These are phyloP conservation scores for Dolichotis patagonum DNA, from an alignment of 2,113 vertebrate genomes.

Conservation along the genomic window DNA sequence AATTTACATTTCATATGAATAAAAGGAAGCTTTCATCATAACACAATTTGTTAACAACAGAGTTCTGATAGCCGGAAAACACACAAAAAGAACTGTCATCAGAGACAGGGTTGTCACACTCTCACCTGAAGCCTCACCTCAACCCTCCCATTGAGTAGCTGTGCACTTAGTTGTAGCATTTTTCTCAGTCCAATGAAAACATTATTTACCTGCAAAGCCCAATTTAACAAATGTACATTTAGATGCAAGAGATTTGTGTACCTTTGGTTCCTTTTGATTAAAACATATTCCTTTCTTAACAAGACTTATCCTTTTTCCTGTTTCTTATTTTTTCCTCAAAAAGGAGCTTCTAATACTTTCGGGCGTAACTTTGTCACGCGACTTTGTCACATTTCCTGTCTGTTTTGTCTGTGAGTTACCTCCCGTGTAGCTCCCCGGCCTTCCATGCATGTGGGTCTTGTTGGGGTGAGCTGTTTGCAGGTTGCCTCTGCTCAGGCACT, in stretches of 20 bases:
- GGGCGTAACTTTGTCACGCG: not conserved
- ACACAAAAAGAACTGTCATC: not conserved
- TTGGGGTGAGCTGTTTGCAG: fast-evolving
- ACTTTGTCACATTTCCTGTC: not conserved
- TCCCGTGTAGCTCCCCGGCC: not conserved
- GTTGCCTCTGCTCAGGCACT: not conserved
- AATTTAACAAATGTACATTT: not conserved
- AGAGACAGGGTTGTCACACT: not conserved
- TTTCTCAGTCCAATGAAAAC: not conserved
- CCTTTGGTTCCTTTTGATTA: not conserved
- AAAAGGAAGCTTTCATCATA: not conserved
- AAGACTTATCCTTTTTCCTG: not conserved
- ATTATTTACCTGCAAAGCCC: not conserved
- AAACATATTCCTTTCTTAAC: not conserved
- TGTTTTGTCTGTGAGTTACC: not conserved
- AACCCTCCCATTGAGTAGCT: not conserved
- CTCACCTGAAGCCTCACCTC: not conserved
- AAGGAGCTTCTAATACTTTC: not conserved
- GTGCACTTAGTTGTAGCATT: not conserved
- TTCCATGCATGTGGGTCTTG: fast-evolving
- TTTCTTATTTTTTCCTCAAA: not conserved
- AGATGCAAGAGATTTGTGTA: not conserved
- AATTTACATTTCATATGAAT: not conserved
- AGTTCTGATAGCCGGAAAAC: not conserved
- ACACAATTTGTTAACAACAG: not conserved